These are phyloP conservation scores for Cataglyphis livida DNA, from an alignment of 2,888 invertebrate genomes.

Conservation along the genomic window DNA sequence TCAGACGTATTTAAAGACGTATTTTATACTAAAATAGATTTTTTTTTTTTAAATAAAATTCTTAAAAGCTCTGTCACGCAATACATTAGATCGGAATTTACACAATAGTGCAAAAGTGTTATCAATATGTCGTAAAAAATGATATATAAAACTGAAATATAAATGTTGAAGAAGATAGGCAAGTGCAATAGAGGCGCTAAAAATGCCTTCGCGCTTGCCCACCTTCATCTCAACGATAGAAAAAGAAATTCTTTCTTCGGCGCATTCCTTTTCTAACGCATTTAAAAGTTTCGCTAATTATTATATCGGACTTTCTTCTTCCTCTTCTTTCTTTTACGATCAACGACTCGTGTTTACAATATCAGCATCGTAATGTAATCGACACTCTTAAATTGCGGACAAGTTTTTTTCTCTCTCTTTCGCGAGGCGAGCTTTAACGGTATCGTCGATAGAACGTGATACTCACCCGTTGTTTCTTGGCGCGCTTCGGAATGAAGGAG, in stretches of 20 bases:
- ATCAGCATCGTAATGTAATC: neutral
- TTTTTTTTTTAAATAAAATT: neutral
- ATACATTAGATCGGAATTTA: neutral
- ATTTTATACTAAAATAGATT: neutral
- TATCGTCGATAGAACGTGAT: constrained; percentile 44
- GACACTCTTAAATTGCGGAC: constrained; percentile 7
- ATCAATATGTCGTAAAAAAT: neutral
- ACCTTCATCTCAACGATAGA: neutral
- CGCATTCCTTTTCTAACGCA: neutral
- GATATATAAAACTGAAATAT: neutral
- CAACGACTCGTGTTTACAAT: neutral
- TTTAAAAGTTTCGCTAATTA: constrained; percentile 7
- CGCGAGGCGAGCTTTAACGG: constrained; percentile 39
- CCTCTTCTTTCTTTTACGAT: neutral
- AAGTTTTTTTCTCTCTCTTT: neutral
- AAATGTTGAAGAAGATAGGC: neutral
- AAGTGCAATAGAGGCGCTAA: neutral
- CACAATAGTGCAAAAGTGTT: neutral
- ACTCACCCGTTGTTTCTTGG: constrained; percentile 14
- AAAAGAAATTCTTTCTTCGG: neutral
- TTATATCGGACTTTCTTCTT: constrained; percentile 10
- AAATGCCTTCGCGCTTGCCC: neutral
- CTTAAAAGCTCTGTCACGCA: neutral
- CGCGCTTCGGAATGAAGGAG: constrained; percentile 31
- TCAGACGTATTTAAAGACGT: neutral